Conservation (phyloP, 2,797 vertebrate genomes). For the Eospalax fontanierii region DNA sequence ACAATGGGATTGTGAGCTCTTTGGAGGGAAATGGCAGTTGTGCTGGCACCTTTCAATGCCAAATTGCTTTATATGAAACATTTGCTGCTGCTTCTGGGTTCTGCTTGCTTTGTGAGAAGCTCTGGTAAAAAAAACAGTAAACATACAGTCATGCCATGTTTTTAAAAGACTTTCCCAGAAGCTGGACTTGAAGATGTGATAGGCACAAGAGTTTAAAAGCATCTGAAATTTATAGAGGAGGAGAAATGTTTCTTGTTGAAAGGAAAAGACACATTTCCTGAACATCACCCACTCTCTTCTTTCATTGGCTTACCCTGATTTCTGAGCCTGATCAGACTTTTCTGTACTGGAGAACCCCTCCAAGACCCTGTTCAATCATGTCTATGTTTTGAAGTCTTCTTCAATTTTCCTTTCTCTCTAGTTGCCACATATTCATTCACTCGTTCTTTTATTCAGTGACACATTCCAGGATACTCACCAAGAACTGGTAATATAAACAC, state of each 20-base stretch:
- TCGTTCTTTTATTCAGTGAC: too few species aligned
- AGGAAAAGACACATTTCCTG: background rate
- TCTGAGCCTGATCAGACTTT: slow-evolving; percentile 11
- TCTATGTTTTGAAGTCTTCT: too few species aligned
- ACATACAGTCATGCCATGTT: background rate
- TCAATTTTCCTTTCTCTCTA: too few species aligned
- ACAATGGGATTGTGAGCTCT: slow-evolving; percentile 68
- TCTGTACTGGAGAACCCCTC: background rate
- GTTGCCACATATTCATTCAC: too few species aligned
- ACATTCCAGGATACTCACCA: too few species aligned
- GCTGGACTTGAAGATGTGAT: slow-evolving; percentile 35
- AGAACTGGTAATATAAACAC: too few species aligned
- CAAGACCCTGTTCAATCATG: too few species aligned
- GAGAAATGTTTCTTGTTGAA: slow-evolving; percentile 21
- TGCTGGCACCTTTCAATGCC: slow-evolving; percentile 64
- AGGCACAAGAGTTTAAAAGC: background rate
- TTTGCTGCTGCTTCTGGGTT: slow-evolving; percentile 72
- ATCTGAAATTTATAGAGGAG: background rate
- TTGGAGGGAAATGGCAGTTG: slow-evolving; percentile 65
- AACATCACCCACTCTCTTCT: background rate
- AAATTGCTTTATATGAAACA: slow-evolving; percentile 78
- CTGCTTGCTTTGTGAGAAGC: slow-evolving; percentile 53
- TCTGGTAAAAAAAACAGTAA: slow-evolving; percentile 28
- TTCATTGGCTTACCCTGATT: background rate
- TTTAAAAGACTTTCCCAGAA: slow-evolving; percentile 54